Evolutionary conservation across 2,113 vertebrate genomes (phyloP), one percentile per base, ranked within the genome.

Genomic region (Scomber colias): DNA sequence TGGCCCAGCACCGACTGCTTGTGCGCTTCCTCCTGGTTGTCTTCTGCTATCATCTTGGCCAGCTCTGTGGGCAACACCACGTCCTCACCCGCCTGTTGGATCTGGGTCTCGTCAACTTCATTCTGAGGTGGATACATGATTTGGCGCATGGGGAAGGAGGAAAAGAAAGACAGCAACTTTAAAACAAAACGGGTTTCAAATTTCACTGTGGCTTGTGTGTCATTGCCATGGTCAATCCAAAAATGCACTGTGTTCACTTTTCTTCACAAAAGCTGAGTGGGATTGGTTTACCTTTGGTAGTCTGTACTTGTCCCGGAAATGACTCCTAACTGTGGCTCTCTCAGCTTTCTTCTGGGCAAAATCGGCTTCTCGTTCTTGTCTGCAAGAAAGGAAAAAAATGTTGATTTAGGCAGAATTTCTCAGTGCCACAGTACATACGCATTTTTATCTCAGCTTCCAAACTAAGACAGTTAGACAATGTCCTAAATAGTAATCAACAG

Each of bases 31-130:
- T 99, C 97, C 87, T 98, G 96, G 56, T 96, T 97, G 93, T 99
- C 97, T 82, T 99, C 96, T 3, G 97, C 97, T 0, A 99, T 99
- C 98, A 99, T 99, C 96, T 98, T 98, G 87, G 97, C 98, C 92
- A 99, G 92, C 92, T 99, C 98, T 16, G 95, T 96, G 64, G 98
- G 98, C 79, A 99, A 90, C 74, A 96, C 95, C 90, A 99, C 96
- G 0, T 99, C 97, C 0, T 97, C 96, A 27, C 95, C 95, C 0
- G 97, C 97, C 89, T 97, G 93, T 91, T 99, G 98, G 93, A 99
- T 97, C 95, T 99, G 98, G 76, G 95, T 96, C 81, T 98, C 98
- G 1, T 99, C 98, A 0, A 92, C 62, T 81, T 98, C 97, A 0
- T 96, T 99, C 98, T 99, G 92, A 68, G 46, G 69, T 46, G 64